Evolutionary conservation across 2,888 invertebrate species (phyloP).

Genomic region (Eupithecia dodoneata): DNA sequence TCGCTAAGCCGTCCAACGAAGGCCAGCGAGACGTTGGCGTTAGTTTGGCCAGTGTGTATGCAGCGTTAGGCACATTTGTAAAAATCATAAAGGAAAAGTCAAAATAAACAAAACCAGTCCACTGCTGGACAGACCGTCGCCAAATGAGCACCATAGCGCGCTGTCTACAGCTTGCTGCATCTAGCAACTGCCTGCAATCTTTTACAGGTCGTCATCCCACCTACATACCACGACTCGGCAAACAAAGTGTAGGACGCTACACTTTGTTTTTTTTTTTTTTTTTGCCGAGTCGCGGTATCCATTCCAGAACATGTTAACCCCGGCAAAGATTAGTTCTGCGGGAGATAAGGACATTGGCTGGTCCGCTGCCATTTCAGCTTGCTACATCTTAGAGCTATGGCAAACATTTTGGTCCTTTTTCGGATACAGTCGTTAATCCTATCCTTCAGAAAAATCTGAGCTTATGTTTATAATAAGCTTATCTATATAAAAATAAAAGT

Average conservation of each 20-base stretch:
- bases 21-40: no score
- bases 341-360: neutral
- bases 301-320: neutral
- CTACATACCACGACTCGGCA: no score
- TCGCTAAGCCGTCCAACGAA: no score
- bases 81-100: neutral
- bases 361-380: neutral
- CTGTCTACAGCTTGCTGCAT: neutral
- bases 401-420: neutral
- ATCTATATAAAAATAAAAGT: neutral
- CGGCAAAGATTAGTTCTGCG: neutral
- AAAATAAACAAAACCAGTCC: neutral
- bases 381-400: neutral
- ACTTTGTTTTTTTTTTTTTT: no score
- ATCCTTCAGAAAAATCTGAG: neutral
- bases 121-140: neutral
- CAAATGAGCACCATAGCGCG: neutral
- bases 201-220: neutral
- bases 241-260: neutral
- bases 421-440: neutral
- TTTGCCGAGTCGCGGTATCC: neutral
- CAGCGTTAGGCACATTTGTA: neutral
- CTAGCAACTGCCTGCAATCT: neutral
- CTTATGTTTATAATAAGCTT: neutral
- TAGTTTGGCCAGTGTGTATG: no score